Percentiles rank a stretch among this genome's conserved stretches.
These are phyloP conservation scores for Amblyteles armatorius DNA, from an alignment of 2,888 invertebrate genomes.

Conservation along the genomic window DNA sequence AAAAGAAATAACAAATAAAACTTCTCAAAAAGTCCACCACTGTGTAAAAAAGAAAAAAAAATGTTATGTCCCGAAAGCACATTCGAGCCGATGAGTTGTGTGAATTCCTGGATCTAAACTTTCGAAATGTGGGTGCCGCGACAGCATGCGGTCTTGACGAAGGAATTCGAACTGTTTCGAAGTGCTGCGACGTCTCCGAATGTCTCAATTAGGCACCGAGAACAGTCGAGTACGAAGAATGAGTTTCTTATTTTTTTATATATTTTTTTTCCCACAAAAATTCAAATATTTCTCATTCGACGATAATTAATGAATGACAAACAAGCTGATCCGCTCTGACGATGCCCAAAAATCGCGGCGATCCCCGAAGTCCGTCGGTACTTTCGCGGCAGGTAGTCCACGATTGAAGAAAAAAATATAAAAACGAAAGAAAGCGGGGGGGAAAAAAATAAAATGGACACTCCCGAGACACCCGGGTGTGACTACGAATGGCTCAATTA, in stretches of 20 bases:
- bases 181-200: conserved; percentile 46
- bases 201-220: conserved; percentile 49
- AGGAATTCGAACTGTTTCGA: conserved; percentile 42
- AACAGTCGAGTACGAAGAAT: background rate
- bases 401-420: conserved; percentile 23
- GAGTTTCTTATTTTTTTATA: conserved; percentile 8
- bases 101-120: conserved; percentile 2
- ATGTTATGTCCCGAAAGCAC: background rate
- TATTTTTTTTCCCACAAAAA: background rate
- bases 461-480: conserved; percentile 57
- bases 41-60: background rate
- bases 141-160: conserved; percentile 36
- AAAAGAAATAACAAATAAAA: background rate
- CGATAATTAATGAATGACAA: conserved; percentile 50
- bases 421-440: background rate
- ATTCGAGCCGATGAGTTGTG: background rate
- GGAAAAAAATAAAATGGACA: conserved; percentile 20
- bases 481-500: conserved; percentile 66
- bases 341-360: conserved; percentile 50
- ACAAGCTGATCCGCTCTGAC: conserved; percentile 32
- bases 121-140: conserved; percentile 21
- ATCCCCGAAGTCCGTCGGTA: conserved; percentile 25
- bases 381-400: conserved; percentile 56
- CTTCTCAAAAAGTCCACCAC: background rate
- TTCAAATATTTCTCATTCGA: background rate